Conservation (phyloP, 2,888 invertebrate species). For the Diadegma fenestrale region DNA sequence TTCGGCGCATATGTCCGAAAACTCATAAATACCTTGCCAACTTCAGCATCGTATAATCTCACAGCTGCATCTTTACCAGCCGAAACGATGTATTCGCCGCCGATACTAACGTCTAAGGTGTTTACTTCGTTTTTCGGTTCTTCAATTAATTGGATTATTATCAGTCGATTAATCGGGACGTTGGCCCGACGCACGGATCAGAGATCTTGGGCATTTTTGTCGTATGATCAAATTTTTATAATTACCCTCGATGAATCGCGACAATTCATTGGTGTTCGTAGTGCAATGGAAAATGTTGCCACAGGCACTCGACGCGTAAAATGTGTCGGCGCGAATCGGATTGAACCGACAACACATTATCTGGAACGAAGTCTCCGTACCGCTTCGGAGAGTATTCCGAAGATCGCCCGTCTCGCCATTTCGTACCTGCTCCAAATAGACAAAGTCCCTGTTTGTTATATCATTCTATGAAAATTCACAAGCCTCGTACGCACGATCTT, state of each 20-base stretch:
- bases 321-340: constrained; percentile 73
- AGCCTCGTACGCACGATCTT: too few relatives aligned
- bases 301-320: constrained; percentile 81
- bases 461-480: not conserved
- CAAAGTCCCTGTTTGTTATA: not conserved
- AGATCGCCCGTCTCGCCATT: constrained; percentile 76
- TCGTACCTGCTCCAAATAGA: constrained; percentile 74
- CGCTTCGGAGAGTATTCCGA: constrained; percentile 74
- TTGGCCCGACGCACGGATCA: constrained; percentile 70
- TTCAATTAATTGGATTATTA: constrained; percentile 67
- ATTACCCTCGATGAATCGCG: constrained; percentile 77
- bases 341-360: constrained; percentile 80
- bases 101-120: constrained; percentile 79
- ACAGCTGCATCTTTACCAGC: constrained; percentile 83
- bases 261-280: constrained; percentile 73
- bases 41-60: constrained; percentile 81
- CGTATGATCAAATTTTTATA: not conserved
- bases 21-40: constrained; percentile 77
- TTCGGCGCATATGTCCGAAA: constrained; percentile 2
- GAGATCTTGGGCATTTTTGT: not conserved
- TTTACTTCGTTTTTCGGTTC: constrained; percentile 83
- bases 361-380: constrained; percentile 76
- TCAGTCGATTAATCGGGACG: constrained; percentile 22
- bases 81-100: constrained; percentile 77
- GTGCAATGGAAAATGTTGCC: constrained; percentile 80